A percentile compares a stretch with the other conserved stretches of the same genome.
Conservation (phyloP, 2,888 invertebrate species). For the Brassicogethes aeneus region DNA sequence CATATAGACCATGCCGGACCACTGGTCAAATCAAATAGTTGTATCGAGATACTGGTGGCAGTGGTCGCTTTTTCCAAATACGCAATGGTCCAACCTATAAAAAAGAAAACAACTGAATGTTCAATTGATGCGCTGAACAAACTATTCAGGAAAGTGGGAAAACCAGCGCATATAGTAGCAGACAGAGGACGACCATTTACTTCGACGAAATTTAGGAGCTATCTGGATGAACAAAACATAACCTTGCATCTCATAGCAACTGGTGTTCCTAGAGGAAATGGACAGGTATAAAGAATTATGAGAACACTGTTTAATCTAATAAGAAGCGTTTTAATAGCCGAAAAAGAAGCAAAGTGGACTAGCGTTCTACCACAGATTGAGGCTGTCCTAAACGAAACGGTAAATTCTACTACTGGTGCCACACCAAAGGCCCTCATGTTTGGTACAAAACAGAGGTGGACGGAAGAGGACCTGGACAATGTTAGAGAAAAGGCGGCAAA, state of each 20-base stretch:
- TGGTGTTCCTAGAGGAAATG: constrained; percentile 16
- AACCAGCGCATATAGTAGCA: constrained; percentile 11
- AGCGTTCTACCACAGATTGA: constrained; percentile 4
- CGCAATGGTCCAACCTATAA: neutral
- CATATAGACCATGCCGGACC: constrained; percentile 19
- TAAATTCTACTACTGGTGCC: neutral
- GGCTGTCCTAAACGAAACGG: neutral
- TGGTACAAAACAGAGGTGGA: neutral
- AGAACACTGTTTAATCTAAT: constrained; percentile 6
- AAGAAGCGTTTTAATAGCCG: neutral
- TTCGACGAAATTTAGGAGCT: constrained; percentile 10
- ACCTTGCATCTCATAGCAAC: constrained; percentile 16
- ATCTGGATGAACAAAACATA: constrained; percentile 6
- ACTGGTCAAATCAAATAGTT: constrained; percentile 12
- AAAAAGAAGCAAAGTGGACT: neutral
- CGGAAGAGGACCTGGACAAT: neutral
- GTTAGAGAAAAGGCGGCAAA: too few relatives aligned
- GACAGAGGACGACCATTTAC: constrained; percentile 13
- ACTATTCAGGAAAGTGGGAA: constrained; percentile 7
- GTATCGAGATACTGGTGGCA: constrained; percentile 4
- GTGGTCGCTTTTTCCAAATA: neutral
- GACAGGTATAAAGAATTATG: constrained; percentile 13
- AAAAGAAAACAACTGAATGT: neutral
- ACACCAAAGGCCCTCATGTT: neutral
- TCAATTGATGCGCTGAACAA: neutral